Conservation (phyloP, 2,888 invertebrate genomes). For the Erebia aethiops region DNA sequence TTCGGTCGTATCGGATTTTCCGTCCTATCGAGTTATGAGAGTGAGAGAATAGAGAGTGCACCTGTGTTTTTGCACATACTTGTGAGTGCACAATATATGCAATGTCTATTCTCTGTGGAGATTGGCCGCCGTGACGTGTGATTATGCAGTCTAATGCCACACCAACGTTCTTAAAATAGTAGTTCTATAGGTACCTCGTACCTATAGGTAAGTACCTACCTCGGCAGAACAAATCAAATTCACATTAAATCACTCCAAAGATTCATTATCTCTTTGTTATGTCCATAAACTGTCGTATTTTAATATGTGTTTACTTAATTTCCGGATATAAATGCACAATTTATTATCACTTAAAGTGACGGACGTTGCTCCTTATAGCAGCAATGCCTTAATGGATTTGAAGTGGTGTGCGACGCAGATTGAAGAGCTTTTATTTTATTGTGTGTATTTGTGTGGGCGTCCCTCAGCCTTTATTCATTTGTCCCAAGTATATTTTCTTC, state of each 20-base stretch:
- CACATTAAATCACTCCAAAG: conserved; percentile 42
- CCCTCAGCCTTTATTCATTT: conserved; percentile 71
- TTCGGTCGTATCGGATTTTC: no score
- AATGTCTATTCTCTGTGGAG: no score
- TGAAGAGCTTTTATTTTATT: conserved; percentile 69
- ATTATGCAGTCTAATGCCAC: no score
- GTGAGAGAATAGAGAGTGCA: no score
- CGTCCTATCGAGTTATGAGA: no score
- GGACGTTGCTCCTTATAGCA: conserved; percentile 41
- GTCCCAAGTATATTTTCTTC: conserved; percentile 67
- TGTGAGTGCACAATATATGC: no score
- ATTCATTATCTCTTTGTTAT: conserved; percentile 40
- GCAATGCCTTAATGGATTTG: conserved; percentile 44
- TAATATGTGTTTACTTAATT: conserved; percentile 44
- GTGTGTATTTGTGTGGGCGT: conserved; percentile 67
- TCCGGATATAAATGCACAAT: conserved; percentile 46
- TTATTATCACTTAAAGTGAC: conserved; percentile 45
- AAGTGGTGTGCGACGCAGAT: conserved; percentile 41
- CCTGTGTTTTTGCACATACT: no score
- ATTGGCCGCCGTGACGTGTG: no score
- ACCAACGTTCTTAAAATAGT: not conserved
- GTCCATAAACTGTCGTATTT: conserved; percentile 44
- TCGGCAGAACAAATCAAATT: conserved; percentile 40
- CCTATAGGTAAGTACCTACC: not conserved
- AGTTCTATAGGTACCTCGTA: conserved; percentile 6